Evolutionary conservation across 2,113 vertebrate genomes (phyloP).

Genomic region (Tenebrosternarchus preto): DNA sequence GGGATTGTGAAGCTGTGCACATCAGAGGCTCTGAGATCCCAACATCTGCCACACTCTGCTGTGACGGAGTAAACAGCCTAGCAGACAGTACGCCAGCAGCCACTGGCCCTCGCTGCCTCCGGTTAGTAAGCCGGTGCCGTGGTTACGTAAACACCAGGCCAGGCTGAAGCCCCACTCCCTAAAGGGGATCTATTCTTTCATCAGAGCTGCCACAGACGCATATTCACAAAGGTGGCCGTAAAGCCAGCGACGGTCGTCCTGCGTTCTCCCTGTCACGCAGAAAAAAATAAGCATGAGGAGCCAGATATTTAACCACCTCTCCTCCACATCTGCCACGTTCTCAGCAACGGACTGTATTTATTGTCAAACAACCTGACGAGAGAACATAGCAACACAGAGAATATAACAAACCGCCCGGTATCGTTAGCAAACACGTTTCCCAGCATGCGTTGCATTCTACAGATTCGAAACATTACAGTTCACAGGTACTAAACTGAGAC

Average conservation of each 20-base stretch:
- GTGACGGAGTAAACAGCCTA: background rate
- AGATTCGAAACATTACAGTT: background rate
- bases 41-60: slow-evolving; percentile 45
- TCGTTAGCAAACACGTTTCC: background rate
- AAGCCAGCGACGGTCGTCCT: background rate
- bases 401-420: background rate
- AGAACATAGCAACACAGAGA: background rate
- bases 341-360: slow-evolving; percentile 1
- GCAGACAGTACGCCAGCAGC: background rate
- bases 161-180: background rate
- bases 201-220: slow-evolving; percentile 22
- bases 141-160: slow-evolving; percentile 22
- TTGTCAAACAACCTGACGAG: slow-evolving; percentile 12
- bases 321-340: slow-evolving; percentile 22
- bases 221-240: background rate
- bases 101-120: background rate
- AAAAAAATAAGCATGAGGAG: background rate
- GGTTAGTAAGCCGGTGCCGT: slow-evolving; percentile 22
- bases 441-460: background rate
- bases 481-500: background rate
- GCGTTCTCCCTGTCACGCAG: background rate
- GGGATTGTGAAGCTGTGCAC: slow-evolving; percentile 39
- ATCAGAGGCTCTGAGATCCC: slow-evolving; percentile 29
- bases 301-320: background rate
- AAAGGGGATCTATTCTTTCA: slow-evolving; percentile 22